Conservation (phyloP, 2,113 vertebrate genomes). For the Pogonocichla stellata region DNA sequence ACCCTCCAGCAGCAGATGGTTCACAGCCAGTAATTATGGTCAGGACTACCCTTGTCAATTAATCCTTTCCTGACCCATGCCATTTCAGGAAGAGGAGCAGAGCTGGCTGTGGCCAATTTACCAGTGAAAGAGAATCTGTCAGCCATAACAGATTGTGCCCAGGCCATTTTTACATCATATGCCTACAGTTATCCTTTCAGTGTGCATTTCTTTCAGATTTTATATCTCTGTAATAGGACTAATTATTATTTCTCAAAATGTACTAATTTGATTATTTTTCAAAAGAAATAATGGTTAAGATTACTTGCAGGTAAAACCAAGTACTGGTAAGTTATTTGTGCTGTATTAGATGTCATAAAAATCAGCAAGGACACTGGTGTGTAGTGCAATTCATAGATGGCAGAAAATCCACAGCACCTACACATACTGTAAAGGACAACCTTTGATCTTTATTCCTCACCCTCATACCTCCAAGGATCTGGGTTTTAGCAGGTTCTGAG, state of each 20-base stretch:
- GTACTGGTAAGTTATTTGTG: neutral
- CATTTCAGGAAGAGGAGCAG: neutral
- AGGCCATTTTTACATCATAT: neutral
- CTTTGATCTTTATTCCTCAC: neutral
- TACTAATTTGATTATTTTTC: constrained; percentile 22
- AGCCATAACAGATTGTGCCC: neutral
- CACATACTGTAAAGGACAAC: neutral
- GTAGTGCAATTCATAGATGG: neutral
- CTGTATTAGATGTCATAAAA: neutral
- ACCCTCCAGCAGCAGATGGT: neutral
- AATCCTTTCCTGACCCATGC: neutral
- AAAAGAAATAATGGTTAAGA: neutral
- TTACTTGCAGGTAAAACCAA: neutral
- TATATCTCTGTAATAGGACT: neutral
- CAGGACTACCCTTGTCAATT: neutral
- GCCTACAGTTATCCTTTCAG: neutral
- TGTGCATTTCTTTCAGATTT: neutral
- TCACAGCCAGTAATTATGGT: neutral
- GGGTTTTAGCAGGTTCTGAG: neutral
- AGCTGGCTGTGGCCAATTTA: neutral
- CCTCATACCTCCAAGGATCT: neutral
- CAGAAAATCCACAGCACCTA: neutral
- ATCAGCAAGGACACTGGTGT: neutral
- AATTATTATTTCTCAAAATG: constrained; percentile 15
- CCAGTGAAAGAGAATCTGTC: neutral